Conservation (phyloP, 2,797 vertebrate genomes). For the Muscicapa comitata region DNA sequence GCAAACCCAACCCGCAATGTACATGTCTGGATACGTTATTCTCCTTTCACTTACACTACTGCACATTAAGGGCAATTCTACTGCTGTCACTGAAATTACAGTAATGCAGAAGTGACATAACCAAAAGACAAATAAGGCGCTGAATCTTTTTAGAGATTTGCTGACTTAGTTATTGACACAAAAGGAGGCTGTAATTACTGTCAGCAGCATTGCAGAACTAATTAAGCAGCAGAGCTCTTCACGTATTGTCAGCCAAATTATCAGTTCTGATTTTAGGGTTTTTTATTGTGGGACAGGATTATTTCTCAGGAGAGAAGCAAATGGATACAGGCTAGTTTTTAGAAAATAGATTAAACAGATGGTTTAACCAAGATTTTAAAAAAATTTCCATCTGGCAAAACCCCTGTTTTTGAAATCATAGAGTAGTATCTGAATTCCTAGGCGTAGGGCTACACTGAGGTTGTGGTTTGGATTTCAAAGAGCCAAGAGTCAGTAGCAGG, state of each 20-base stretch:
- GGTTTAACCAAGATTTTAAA: neutral
- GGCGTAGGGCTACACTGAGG: neutral
- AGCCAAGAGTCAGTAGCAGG: neutral
- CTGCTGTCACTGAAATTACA: neutral
- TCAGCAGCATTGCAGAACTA: slow-evolving; percentile 32
- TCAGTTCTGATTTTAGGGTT: neutral
- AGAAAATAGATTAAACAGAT: neutral
- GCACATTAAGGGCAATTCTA: neutral
- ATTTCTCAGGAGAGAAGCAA: neutral
- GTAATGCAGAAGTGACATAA: neutral
- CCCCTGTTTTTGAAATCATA: neutral
- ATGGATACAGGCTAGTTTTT: neutral
- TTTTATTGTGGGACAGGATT: neutral
- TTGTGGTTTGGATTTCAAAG: neutral
- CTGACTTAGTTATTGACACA: slow-evolving; percentile 34
- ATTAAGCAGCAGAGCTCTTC: slow-evolving; percentile 4
- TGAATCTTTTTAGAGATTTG: neutral
- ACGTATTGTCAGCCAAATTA: slow-evolving; percentile 28
- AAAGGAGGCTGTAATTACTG: slow-evolving; percentile 32
- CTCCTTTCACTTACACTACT: neutral
- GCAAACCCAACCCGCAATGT: neutral
- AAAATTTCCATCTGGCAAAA: neutral
- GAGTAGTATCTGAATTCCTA: neutral
- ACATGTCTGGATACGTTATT: neutral
- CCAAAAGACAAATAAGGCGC: neutral